Base-by-base conservation (phyloP, 2,113 vertebrate genomes). In the Meleagris gallopavo region DNA sequence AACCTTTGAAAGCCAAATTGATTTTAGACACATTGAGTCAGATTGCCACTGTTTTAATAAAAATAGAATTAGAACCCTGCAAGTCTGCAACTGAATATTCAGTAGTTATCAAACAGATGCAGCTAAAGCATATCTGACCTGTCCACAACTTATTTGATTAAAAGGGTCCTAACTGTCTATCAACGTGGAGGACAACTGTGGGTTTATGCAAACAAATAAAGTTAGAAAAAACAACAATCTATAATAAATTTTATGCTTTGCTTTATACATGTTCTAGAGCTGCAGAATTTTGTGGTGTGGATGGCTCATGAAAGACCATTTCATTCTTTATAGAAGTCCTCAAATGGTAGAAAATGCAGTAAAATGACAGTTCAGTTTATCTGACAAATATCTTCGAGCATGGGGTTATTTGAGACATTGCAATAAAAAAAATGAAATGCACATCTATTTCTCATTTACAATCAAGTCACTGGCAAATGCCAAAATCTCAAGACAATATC, bases 401-500 rank as follows among this genome's bases (percentile, higher is more conserved):
- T 1, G 32, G 21, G 12, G 6, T 32, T 88, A 11, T 73, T 41
- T 58, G 54, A 93, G n/a, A 30, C 25, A 60, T 32, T 65, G 58
- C 12, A 91, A 69, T 50, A 48, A 75, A 43, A 87, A 85, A 29
- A 64, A 40, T 11, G 7, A 83, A 85, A 76, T 38, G 24, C n/a
- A 70, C 54, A 58, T 83, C 32, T 64, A 57, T 89, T 80, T 52
- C 61, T 86, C 61, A 45, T 88, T 88, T 81, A 8, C 45, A 93
- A 22, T 64, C 70, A 78, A 40, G 46, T 83, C 73, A 45, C 45
- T 79, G n/a, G 15, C 50, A 79, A 38, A 62, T 91, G 24, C 24
- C 86, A 34, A 84, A 84, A 74, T 72, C 79, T 80, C 83, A 38
- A 24, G 91, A 74, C 79, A 88, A 72, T 82, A 66, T 93, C 54